A percentile compares a stretch with the other conserved stretches of the same genome.
Evolutionary conservation across 1,140 invertebrate species (phyloP).

Genomic region (Drosophila gunungcola): DNA sequence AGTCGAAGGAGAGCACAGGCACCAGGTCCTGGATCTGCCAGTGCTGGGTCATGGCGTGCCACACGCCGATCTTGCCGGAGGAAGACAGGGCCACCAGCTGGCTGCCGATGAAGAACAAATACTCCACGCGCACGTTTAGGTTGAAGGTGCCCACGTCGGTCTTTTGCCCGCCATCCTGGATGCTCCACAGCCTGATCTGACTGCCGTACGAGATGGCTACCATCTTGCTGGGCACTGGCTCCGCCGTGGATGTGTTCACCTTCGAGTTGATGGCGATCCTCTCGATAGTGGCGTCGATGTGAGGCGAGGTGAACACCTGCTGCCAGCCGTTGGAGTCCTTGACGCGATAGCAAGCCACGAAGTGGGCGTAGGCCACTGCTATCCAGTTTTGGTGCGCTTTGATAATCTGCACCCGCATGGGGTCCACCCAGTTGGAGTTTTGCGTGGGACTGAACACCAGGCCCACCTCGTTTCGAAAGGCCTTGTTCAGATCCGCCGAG

Average conservation of each 20-base stretch:
- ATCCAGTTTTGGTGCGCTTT: constrained; percentile 99
- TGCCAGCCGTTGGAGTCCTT: constrained; percentile 99
- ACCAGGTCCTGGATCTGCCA: constrained; percentile 99
- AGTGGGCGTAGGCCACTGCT: constrained; percentile 97
- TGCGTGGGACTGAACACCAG: constrained; percentile 88
- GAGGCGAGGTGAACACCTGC: constrained; percentile 96
- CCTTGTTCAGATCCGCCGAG: constrained; percentile 91
- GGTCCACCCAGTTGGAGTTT: constrained; percentile 91
- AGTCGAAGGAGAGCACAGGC: constrained; percentile 97
- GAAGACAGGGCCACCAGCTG: constrained; percentile 97
- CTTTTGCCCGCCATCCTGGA: constrained; percentile 91
- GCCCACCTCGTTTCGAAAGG: constrained; percentile 89
- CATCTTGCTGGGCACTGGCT: constrained; percentile 89
- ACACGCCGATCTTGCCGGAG: constrained; percentile 98
- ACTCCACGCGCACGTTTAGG: constrained; percentile 96
- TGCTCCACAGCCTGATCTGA: constrained; percentile 95
- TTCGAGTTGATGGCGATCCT: constrained; percentile 98
- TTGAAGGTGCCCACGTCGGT: constrained; percentile 96
- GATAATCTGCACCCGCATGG: constrained; percentile 95
- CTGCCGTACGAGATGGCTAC: constrained; percentile 94
- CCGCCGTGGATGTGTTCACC: constrained; percentile 86
- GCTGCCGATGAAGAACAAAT: constrained; percentile 98
- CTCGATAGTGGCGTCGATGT: constrained; percentile 95
- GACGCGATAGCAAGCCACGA: constrained; percentile 96
- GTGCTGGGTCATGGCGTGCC: constrained; percentile 99